Conservation (phyloP, 2,113 vertebrate genomes). For the Athene noctua region DNA sequence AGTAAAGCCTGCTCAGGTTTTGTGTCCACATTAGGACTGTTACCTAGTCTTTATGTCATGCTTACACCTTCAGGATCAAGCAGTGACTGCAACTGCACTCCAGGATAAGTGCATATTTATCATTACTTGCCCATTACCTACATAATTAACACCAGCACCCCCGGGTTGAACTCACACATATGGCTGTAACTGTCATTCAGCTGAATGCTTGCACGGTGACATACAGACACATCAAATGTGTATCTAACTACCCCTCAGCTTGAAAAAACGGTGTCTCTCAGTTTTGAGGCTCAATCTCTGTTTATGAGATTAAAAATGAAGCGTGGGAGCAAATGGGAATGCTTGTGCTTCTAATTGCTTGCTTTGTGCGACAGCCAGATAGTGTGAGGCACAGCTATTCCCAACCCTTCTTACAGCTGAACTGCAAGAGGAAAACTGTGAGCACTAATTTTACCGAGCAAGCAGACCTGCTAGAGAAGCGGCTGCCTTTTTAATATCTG, state of each 20-base stretch:
- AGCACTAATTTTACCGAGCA: background rate
- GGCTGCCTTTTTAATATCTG: background rate
- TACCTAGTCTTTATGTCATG: background rate
- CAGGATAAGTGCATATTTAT: background rate
- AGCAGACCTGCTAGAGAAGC: background rate
- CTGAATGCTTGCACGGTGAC: background rate
- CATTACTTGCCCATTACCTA: background rate
- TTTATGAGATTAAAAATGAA: conserved; percentile 8
- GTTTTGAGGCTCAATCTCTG: background rate
- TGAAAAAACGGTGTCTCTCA: background rate
- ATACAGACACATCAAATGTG: background rate
- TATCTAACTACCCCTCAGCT: background rate
- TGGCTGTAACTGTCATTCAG: background rate
- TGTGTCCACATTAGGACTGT: background rate
- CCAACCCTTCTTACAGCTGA: background rate
- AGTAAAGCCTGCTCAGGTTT: background rate
- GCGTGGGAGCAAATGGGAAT: background rate
- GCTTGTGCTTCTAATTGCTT: conserved; percentile 10
- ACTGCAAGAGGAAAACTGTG: background rate
- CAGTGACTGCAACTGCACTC: background rate
- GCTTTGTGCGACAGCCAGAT: background rate
- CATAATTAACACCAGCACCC: background rate
- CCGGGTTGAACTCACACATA: background rate
- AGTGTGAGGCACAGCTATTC: background rate
- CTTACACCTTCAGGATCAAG: background rate